Base-by-base conservation (phyloP, 1,140 invertebrate species). In the Leptopilina clavipes region DNA sequence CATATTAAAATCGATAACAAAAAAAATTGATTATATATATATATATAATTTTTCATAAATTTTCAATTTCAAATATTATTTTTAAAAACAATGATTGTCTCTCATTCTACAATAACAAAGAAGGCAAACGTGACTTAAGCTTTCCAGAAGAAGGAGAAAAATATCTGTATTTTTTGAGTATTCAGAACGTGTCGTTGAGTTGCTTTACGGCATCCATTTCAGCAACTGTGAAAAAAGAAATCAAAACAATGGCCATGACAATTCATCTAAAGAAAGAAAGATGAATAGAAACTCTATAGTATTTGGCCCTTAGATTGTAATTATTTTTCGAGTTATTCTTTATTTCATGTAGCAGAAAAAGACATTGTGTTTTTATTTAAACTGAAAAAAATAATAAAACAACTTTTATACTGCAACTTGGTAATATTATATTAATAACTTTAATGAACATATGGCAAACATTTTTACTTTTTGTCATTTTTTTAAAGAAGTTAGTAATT, bases 221-320 rank as follows among this genome's bases (percentile, higher is more conserved):
- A 8, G 48, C 14, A 52, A 52, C 48, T 52, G 48, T 52, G 48
- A 52, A 52, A 52, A 52, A 52, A n/a, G 48, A 52, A 52, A 52
- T 52, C 14, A 52, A 52, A 52, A 52, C 48, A 52, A 52, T 52
- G 48, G 48, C n/a, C 48, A 52, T 12, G 48, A 52, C 48, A 52
- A 52, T 52, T 52, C 48, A 52, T 52, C 48, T 17, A 17, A 17
- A 52, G n/a, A 8, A 52, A 52, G n/a, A 52, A 52, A 52, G 48
- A 52, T 52, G 48, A 52, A 52, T 52, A 52, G 48, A 52, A 52
- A 0, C 48, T n/a, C 14, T 52, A 52, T 52, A 17, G 14, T 52
- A 52, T 52, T 52, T 52, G 48, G n/a, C 48, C 48, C 48, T 52
- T 52, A n/a, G 48, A n/a, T 52, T 52, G 14, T 52, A 52, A 52